Conservation (phyloP, 2,797 vertebrate species). For the Hydrophis major region DNA sequence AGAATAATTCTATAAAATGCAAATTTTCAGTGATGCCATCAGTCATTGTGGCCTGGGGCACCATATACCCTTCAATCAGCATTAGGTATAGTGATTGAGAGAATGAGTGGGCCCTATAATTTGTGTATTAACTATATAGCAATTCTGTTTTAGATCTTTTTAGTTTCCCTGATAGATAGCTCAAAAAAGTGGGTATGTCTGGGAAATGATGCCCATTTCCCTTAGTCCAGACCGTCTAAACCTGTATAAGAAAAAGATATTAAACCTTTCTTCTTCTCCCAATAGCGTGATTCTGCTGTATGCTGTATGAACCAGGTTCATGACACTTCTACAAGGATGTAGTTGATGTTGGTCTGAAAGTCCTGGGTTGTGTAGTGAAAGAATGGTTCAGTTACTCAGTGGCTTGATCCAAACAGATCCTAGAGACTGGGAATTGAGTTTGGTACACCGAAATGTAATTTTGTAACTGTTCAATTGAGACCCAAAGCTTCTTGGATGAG, state of each 20-base stretch:
- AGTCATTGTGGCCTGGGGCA: not conserved
- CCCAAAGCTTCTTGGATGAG: no score
- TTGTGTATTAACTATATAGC: not conserved
- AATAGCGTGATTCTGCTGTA: not conserved
- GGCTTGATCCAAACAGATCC: not conserved
- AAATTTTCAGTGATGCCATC: not conserved
- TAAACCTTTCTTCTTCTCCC: not conserved
- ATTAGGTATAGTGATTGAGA: not conserved
- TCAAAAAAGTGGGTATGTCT: not conserved
- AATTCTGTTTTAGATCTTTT: not conserved
- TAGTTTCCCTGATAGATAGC: not conserved
- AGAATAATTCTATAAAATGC: not conserved
- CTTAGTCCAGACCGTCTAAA: not conserved
- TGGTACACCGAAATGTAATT: not conserved
- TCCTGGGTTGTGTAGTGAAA: not conserved
- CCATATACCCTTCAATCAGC: not conserved
- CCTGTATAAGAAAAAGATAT: not conserved
- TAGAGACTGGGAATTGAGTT: not conserved
- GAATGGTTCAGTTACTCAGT: not conserved
- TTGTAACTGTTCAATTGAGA: not conserved
- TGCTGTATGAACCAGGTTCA: not conserved
- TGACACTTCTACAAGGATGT: not conserved
- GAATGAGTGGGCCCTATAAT: not conserved
- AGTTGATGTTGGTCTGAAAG: not conserved
- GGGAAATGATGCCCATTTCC: not conserved